A percentile compares a stretch with the other conserved stretches of the same genome.
Evolutionary conservation across 2,113 vertebrate genomes (phyloP).

Genomic region (Rhinopithecus roxellana): DNA sequence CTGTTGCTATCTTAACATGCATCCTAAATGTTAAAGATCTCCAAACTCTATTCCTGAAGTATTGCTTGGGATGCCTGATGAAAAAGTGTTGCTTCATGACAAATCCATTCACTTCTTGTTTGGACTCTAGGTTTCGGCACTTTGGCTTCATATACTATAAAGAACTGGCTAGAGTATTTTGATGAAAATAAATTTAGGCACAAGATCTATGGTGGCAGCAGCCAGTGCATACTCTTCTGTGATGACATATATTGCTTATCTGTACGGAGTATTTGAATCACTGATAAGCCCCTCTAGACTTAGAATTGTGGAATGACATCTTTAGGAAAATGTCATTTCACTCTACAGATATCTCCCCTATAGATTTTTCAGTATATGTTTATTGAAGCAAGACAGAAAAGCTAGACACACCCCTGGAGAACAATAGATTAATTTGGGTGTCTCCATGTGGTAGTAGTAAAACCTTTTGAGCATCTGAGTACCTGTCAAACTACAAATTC

Average conservation of each 20-base stretch:
- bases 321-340: background rate
- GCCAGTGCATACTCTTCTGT: background rate
- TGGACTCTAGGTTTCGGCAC: background rate
- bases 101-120: background rate
- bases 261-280: background rate
- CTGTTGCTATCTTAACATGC: slow-evolving; percentile 11
- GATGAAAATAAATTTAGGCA: background rate
- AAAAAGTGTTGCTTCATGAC: background rate
- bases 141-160: background rate
- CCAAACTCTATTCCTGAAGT: background rate
- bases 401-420: background rate
- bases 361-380: background rate
- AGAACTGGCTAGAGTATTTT: background rate
- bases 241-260: background rate
- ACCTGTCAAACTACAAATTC: background rate
- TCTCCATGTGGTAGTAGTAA: background rate
- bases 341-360: background rate
- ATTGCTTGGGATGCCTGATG: background rate
- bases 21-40: background rate
- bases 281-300: background rate
- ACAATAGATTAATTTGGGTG: background rate
- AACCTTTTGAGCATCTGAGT: background rate
- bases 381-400: background rate
- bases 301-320: background rate
- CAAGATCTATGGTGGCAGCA: background rate